Conservation (phyloP, 2,888 invertebrate genomes). For the Andrena hattorfiana region DNA sequence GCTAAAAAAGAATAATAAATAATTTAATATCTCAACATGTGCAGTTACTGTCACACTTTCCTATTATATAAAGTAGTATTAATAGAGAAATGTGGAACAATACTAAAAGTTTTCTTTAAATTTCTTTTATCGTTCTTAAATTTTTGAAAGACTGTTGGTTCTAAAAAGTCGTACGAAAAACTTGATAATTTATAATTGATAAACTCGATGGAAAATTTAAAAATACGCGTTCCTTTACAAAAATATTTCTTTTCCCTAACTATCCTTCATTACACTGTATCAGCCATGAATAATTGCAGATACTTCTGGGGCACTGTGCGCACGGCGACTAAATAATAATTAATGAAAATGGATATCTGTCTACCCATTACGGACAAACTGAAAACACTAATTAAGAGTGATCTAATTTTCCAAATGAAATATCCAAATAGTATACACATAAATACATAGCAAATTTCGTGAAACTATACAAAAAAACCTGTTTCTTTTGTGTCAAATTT, state of each 20-base stretch:
- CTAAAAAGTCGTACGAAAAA: too few relatives aligned
- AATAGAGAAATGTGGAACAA: too few relatives aligned
- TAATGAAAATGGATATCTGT: constrained; percentile 17
- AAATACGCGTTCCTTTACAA: not conserved
- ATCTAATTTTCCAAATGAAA: constrained; percentile 3
- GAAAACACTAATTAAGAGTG: constrained; percentile 14
- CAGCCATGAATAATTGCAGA: not conserved
- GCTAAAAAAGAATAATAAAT: not conserved
- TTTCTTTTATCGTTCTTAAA: too few relatives aligned
- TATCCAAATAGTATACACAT: not conserved
- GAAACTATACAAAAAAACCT: not conserved
- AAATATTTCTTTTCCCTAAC: not conserved
- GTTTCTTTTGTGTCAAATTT: not conserved
- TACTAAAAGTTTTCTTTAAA: too few relatives aligned
- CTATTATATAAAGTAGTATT: not conserved
- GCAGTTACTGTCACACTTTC: not conserved
- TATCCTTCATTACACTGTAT: not conserved
- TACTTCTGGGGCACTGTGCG: not conserved
- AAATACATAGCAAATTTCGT: not conserved
- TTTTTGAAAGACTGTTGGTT: too few relatives aligned
- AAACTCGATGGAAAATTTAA: not conserved
- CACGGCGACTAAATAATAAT: not conserved
- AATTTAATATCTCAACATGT: not conserved
- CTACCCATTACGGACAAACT: not conserved
- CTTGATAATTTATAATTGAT: too few relatives aligned